Evolutionary conservation across 2,797 vertebrate species (phyloP), one percentile per base, ranked within the genome.

Genomic region (Channa striata): DNA sequence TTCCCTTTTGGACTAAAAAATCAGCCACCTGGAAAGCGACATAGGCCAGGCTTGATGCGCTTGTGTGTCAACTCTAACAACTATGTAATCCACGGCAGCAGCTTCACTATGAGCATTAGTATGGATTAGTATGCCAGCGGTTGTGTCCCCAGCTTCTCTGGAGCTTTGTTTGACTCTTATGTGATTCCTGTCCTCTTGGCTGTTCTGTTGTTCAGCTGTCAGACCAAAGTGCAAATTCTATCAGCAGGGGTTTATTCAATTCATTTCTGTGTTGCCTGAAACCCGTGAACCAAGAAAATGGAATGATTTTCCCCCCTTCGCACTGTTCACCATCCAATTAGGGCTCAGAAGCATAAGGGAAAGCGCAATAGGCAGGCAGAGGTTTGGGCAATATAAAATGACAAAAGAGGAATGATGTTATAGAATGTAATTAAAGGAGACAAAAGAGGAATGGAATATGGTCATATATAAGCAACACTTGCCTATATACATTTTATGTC

Each of bases 261-360:
- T 80, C 75, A 59, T 47, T 68, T 74, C 49, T 74, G 46, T 36
- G 21, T 64, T 49, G 61, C 66, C 82, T 78, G 82, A 80, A 91
- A 89, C 71, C 81, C 80, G 78, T 66, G 59, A 75, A 80, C 69
- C 73, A 70, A 86, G 73, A 82, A 87, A 87, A 88, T 83, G 43
- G 64, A 87, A 84, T 70, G 63, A 88, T 87, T 87, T 81, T 46
- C 30, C 40, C 56, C 57, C 50, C 72, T 82, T 83, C 59, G 76
- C 71, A 59, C 72, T 68, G 57, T 81, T 85, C 84, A 74, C 73
- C 79, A 68, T 80, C 87, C 87, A 90, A 91, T 91, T 89, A 91
- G 66, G 59, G 51, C 53, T 51, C 37, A 3, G 44, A 81, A 61
- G 69, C 75, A 72, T 65, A 33, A 63, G 66, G 81, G 62, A 79